Percentiles rank a stretch among this genome's conserved stretches.
These are phyloP conservation scores for Mus spicilegus DNA, from an alignment of 2,113 vertebrate species.

Conservation along the genomic window DNA sequence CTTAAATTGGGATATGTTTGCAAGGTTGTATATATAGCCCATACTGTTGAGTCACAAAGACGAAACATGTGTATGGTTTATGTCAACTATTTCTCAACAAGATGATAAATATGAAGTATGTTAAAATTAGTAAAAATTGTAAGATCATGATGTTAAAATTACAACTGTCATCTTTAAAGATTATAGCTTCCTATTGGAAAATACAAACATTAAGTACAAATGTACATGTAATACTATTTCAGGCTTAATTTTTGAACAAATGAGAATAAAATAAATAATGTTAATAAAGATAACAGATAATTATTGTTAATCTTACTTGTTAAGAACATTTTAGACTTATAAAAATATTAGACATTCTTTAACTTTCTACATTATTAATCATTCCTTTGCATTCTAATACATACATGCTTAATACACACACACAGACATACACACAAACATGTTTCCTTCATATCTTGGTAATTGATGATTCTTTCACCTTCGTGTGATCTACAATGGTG, in stretches of 20 bases:
- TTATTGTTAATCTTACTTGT: slow-evolving; percentile 49
- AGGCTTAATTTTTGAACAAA: not conserved
- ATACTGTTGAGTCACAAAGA: not conserved
- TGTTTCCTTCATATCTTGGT: not conserved
- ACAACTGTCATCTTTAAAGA: not conserved
- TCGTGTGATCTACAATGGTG: not conserved
- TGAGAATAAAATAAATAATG: not conserved
- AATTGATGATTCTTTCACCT: not conserved
- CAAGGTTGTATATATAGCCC: not conserved
- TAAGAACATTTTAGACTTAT: slow-evolving; percentile 29
- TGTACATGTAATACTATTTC: not conserved
- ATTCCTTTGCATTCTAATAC: not conserved
- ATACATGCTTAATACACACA: not conserved
- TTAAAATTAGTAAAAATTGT: not conserved
- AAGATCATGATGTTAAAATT: not conserved
- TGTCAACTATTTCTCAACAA: not conserved
- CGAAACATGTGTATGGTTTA: not conserved
- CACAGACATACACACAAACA: not conserved
- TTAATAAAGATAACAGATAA: not conserved
- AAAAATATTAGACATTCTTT: not conserved
- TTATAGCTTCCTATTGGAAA: not conserved
- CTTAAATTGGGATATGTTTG: no score
- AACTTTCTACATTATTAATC: not conserved
- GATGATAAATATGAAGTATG: not conserved
- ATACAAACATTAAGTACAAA: not conserved